Conservation (phyloP, 2,888 invertebrate genomes). For the Mesorhabditis sp. region DNA sequence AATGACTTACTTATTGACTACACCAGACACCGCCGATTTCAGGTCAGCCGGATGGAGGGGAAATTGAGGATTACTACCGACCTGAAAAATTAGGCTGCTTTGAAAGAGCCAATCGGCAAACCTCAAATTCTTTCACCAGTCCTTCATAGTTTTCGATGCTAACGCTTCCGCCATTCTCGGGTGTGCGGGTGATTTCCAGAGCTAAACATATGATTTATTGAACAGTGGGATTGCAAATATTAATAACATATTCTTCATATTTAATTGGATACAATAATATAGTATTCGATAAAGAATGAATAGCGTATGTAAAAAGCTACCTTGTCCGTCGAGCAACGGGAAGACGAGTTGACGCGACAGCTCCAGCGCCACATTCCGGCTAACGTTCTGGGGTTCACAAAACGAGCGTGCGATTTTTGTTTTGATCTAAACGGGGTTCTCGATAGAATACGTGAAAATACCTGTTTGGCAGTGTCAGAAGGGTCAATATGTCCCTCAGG, state of each 20-base stretch:
- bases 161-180: slow-evolving; percentile 77
- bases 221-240: slow-evolving; percentile 10
- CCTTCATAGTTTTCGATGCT: slow-evolving; percentile 72
- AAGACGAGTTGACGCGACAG: slow-evolving; percentile 43
- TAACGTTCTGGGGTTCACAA: slow-evolving; percentile 53
- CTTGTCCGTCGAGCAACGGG: slow-evolving; percentile 23
- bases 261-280: neutral
- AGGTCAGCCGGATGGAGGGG: slow-evolving; percentile 85
- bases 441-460: neutral
- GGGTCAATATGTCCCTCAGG: slow-evolving; percentile 47
- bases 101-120: slow-evolving; percentile 61
- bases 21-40: slow-evolving; percentile 77
- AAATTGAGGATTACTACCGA: slow-evolving; percentile 27
- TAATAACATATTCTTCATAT: neutral
- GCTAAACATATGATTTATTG: slow-evolving; percentile 14
- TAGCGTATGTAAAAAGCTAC: neutral
- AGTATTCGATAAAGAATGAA: neutral
- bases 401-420: slow-evolving; percentile 49
- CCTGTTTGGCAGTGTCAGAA: slow-evolving; percentile 49
- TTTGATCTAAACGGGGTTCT: slow-evolving; percentile 20
- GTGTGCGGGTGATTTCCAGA: slow-evolving; percentile 46
- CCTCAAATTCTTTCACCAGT: slow-evolving; percentile 78
- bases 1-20: slow-evolving; percentile 71
- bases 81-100: neutral
- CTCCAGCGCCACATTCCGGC: slow-evolving; percentile 47